Base-by-base conservation (phyloP, 2,888 invertebrate genomes). In the Quadroppia sp. region DNA sequence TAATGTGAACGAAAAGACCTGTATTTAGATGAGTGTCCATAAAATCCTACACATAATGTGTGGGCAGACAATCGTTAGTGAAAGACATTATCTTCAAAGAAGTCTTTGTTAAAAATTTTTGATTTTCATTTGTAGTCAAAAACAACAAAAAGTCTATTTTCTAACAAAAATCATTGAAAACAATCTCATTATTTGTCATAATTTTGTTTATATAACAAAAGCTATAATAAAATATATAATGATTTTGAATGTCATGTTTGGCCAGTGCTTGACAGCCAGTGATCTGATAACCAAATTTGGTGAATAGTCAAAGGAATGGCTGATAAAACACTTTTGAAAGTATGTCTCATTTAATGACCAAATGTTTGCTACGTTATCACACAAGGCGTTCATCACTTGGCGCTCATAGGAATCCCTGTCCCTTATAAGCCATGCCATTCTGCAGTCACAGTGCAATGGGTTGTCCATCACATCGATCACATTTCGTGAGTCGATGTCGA, bases 361-460 rank as follows among this genome's bases (percentile, higher is more conserved):
- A 32, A 74, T 23, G 13, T 74, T 67, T 15, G 71, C 71, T 7
- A 42, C 17, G 1, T 50, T 32, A 28, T 74, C 36, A 42, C 74
- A 74, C 1, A 74, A 9, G 1, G 74, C 71, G 36, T 61, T 48
- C 17, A 13, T 40, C 23, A 74, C 11, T 74, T 74, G 71, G 9
- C n/a, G 17, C 30, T 20, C n/a, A 64, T 53, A 53, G n/a, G 45
- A n/a, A 11, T 71, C 36, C 15, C 61, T 32, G 25, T 74, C 64
- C 28, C 17, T 28, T 15, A 72, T 1, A 15, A 74, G 23, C 74
- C 74, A 74, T 1, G 20, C 45, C 30, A 74, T 42, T 11, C 25
- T 17, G 23, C 72, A 72, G 32, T 74, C 64, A 74, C 74, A 74
- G 3, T 3, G 7, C 28, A 74, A n/a, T 2, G 74, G 72, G 32